Evolutionary conservation across 2,113 vertebrate species (phyloP).

Genomic region (Halcyon senegalensis): DNA sequence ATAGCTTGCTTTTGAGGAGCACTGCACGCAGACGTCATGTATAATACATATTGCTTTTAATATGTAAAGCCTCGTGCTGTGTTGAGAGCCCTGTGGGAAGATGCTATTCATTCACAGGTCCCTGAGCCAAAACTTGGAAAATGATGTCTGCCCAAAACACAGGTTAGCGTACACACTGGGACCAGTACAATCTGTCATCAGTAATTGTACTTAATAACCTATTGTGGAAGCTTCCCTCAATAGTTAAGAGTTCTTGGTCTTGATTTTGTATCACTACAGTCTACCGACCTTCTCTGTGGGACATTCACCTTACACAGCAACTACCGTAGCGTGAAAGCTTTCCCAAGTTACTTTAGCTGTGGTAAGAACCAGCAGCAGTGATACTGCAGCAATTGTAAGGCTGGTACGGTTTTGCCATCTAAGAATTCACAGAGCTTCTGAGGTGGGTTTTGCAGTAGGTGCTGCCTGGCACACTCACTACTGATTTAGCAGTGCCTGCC

Average conservation of each 20-base stretch:
- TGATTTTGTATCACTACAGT: not conserved
- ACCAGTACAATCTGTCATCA: not conserved
- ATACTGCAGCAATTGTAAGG: not conserved
- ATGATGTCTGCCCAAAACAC: not conserved
- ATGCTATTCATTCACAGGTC: not conserved
- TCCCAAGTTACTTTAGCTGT: not conserved
- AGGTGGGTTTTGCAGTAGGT: not conserved
- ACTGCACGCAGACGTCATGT: not conserved
- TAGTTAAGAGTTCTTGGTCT: not conserved
- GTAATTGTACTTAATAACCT: not conserved
- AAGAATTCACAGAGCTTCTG: not conserved
- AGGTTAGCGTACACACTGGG: not conserved
- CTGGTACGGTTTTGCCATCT: not conserved
- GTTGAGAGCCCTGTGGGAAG: not conserved
- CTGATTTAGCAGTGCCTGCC: not conserved
- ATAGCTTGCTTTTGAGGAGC: not conserved
- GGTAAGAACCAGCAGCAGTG: not conserved
- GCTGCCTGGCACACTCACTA: not conserved
- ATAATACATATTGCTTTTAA: constrained; percentile 4
- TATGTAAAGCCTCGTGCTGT: not conserved
- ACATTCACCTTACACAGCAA: not conserved
- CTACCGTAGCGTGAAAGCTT: not conserved
- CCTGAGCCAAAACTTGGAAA: not conserved
- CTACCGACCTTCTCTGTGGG: not conserved
- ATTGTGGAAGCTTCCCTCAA: not conserved